phyloP scores from a whole-genome alignment of 2,113 vertebrate species.

The Scortum barcoo region DNA sequence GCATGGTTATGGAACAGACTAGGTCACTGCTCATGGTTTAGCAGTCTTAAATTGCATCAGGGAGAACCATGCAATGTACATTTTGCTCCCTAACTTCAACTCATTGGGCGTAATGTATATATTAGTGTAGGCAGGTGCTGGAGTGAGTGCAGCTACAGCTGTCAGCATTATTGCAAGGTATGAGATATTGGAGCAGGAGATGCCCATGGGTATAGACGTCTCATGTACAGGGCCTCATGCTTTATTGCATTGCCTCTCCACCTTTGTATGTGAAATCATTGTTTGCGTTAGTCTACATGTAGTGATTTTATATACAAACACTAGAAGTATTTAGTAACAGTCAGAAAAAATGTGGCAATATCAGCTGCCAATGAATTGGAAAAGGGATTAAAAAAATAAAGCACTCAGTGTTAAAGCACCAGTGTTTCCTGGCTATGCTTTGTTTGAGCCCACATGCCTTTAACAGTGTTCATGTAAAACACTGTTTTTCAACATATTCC shows the following conservation, averaged over 20 bases:
- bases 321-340: background rate
- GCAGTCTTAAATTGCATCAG: constrained; percentile 76
- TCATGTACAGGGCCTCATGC: constrained; percentile 7
- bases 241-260: constrained; percentile 28
- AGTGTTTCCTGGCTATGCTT: background rate
- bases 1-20: constrained; percentile 72
- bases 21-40: constrained; percentile 70
- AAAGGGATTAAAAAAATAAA: constrained; percentile 8
- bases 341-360: constrained; percentile 2
- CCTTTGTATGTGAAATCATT: constrained; percentile 16
- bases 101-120: constrained; percentile 74
- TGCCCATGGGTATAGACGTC: constrained; percentile 38
- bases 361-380: constrained; percentile 3
- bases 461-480: constrained; percentile 3
- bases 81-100: constrained; percentile 66
- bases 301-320: constrained; percentile 7
- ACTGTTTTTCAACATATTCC: constrained; percentile 25
- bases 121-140: constrained; percentile 68
- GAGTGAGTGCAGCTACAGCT: constrained; percentile 61
- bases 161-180: constrained; percentile 57
- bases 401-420: background rate
- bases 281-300: background rate
- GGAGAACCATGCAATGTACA: constrained; percentile 74
- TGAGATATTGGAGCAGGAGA: constrained; percentile 40
- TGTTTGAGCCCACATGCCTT: background rate